These are phyloP conservation scores for Mesembrinibis cayennensis DNA, from an alignment of 2,113 vertebrate species.

Conservation along the genomic window DNA sequence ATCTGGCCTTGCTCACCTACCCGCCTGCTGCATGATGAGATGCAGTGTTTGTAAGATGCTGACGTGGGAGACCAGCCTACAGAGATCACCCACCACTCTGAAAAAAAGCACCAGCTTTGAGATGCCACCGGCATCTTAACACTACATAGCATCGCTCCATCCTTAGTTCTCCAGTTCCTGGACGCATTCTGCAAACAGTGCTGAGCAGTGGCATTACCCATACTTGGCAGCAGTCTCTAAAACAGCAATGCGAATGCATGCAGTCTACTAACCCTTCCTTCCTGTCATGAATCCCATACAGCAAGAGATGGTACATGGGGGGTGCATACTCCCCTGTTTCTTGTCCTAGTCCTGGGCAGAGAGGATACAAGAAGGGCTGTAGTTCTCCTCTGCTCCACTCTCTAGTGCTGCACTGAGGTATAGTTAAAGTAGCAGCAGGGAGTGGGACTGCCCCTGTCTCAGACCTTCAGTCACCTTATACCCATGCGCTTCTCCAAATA, in stretches of 20 bases:
- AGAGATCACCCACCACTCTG: neutral
- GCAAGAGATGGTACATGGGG: neutral
- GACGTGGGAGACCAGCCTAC: neutral
- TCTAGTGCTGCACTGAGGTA: neutral
- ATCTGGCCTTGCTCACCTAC: neutral
- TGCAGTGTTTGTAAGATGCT: neutral
- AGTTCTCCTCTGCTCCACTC: neutral
- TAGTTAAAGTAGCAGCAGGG: neutral
- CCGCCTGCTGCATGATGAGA: neutral
- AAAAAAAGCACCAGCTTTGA: neutral
- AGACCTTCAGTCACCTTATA: neutral
- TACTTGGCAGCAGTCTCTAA: neutral
- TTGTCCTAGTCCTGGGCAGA: neutral
- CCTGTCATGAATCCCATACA: neutral
- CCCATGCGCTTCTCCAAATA: neutral
- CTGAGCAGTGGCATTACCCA: neutral
- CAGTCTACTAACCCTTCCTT: neutral
- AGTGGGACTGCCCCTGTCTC: neutral
- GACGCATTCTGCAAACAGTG: neutral
- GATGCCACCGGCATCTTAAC: neutral
- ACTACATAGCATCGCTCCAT: neutral
- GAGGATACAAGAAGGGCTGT: neutral
- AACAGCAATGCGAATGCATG: neutral
- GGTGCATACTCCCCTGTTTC: neutral
- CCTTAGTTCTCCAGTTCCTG: neutral